Evolutionary conservation across 2,888 invertebrate species (phyloP), one percentile per base, ranked within the genome.

Genomic region (Leptopterna dolabrata): DNA sequence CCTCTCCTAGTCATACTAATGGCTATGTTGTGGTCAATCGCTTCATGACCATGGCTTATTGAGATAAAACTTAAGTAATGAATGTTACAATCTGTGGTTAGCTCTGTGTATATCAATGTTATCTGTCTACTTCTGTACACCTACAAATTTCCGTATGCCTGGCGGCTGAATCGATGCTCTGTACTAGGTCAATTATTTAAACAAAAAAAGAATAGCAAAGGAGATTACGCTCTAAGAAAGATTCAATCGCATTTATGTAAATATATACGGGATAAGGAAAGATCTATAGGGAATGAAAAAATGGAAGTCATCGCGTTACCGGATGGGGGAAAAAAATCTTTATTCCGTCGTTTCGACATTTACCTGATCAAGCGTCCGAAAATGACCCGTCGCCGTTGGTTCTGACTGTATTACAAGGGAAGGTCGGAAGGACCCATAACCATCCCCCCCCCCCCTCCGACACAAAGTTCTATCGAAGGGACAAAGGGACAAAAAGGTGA

Each of bases 21-120:
- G 14, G 55, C 55, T 24, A 16, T 27, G 19, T n/a, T 86, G 19
- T 63, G 47, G 3, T 70, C 86, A 16, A 7, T 88, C 43, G 27
- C 86, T 29, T 88, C 88, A 88, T 88, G 88, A 88, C 88, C 88
- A 76, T 78, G 71, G 81, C 78, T 24, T 29, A 80, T 29, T 24
- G 43, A 55, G 13, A 55, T 41, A 3, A 78, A 71, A 24, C 73
- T 43, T 73, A 86, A 30, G 78, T 78, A 86, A 78, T 78, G 76
- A 63, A 78, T 86, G 78, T 86, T 76, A 63, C 76, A 86, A 87
- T 87, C 81, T 81, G 87, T 81, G 80, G 81, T 87, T 87, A 87
- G 87, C 45, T 87, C 82, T 71, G 87, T 87, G 87, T 87, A 63
- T 87, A 63, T 87, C 85, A 76, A 76, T 86, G 86, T 86, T 78